Evolutionary conservation across 2,113 vertebrate genomes (phyloP).

Genomic region (Mellivora capensis): DNA sequence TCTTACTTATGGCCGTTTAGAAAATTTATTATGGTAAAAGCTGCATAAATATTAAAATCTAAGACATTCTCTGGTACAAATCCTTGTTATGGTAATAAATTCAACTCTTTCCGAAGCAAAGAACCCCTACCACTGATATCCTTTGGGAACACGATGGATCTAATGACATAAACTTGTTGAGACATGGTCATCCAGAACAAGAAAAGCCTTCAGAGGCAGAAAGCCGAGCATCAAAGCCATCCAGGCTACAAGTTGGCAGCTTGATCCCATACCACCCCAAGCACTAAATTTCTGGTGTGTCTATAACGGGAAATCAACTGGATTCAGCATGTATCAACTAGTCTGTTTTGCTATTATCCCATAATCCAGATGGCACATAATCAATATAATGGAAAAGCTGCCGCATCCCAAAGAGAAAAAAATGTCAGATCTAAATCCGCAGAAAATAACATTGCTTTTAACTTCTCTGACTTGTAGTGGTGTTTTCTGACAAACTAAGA

Average conservation of each 20-base stretch:
- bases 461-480: background rate
- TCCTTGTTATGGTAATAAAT: background rate
- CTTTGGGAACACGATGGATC: background rate
- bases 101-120: conserved; percentile 1
- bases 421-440: background rate
- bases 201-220: background rate
- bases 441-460: background rate
- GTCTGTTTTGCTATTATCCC: background rate
- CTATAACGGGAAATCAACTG: accelerated
- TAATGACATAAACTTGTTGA: background rate
- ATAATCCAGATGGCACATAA: background rate
- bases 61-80: background rate
- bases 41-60: conserved; percentile 6
- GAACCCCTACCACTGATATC: background rate
- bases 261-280: background rate
- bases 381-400: background rate
- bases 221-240: background rate
- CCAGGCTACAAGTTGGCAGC: background rate
- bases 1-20: background rate
- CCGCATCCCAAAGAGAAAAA: background rate
- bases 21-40: background rate
- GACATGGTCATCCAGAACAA: background rate
- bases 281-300: accelerated
- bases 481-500: background rate
- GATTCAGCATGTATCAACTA: background rate